Percentiles rank a stretch among this genome's conserved stretches.
Conservation (phyloP, 2,888 invertebrate genomes). For the Amblyteles armatorius region DNA sequence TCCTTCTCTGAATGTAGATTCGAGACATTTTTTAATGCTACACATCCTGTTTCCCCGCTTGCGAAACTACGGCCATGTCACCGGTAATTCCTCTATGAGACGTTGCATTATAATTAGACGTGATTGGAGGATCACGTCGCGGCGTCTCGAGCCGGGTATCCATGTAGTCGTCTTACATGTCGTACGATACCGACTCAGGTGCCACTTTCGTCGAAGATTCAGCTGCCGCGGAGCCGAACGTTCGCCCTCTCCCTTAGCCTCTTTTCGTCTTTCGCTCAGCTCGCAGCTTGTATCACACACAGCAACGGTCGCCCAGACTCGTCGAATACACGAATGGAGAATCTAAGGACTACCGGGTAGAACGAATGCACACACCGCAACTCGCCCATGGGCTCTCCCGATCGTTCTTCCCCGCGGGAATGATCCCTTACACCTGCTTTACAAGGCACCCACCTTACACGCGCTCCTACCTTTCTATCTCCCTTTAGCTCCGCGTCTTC, state of each 20-base stretch:
- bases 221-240: constrained; percentile 77
- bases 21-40: neutral
- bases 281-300: constrained; percentile 55
- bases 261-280: constrained; percentile 40
- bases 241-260: constrained; percentile 9
- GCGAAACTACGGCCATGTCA: neutral
- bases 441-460: constrained; percentile 68
- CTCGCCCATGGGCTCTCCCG: constrained; percentile 55
- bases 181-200: constrained; percentile 75
- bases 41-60: neutral
- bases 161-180: constrained; percentile 34
- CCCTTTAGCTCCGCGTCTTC: neutral
- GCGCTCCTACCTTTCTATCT: constrained; percentile 36
- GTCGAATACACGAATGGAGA: constrained; percentile 72
- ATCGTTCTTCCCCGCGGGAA: constrained; percentile 62
- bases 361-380: constrained; percentile 62
- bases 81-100: neutral
- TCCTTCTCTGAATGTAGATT: neutral
- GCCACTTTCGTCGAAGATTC: constrained; percentile 77
- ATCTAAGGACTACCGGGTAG: constrained; percentile 78
- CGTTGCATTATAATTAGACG: constrained; percentile 5
- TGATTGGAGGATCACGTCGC: constrained; percentile 73
- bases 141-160: constrained; percentile 58
- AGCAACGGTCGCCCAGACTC: constrained; percentile 46
- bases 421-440: constrained; percentile 79